Evolutionary conservation across 2,797 vertebrate species (phyloP).

Genomic region (Garrulus glandarius): DNA sequence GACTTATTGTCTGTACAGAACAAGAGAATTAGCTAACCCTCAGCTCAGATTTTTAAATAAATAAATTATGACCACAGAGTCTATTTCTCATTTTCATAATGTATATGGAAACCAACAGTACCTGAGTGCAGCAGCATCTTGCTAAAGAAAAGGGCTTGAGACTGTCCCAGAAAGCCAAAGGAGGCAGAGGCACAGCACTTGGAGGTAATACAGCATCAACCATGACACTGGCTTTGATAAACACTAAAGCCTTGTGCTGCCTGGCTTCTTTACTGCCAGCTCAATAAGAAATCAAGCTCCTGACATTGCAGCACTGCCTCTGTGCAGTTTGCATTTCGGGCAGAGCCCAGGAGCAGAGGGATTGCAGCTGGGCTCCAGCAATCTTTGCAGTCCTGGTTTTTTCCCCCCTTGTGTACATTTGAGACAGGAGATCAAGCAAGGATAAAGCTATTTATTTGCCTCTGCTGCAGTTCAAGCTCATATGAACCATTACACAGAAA

Average conservation of each 20-base stretch:
- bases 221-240: background rate
- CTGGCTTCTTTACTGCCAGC: background rate
- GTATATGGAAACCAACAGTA: rapidly evolving
- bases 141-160: background rate
- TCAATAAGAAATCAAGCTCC: background rate
- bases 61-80: background rate
- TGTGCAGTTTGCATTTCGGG: background rate
- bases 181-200: background rate
- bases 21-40: background rate
- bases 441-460: background rate
- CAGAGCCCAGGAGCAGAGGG: background rate
- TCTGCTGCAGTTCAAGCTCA: background rate
- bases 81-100: background rate
- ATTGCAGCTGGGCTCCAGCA: background rate
- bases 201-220: background rate
- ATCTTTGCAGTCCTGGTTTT: background rate
- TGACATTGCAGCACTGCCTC: background rate
- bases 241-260: background rate
- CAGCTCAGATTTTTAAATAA: background rate
- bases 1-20: background rate
- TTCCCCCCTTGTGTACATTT: background rate
- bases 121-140: background rate
- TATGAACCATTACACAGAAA: background rate
- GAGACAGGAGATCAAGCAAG: background rate
- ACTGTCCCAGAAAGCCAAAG: background rate